A percentile compares a stretch with the other conserved stretches of the same genome.
phyloP scores from a whole-genome alignment of 2,888 invertebrate species.

The Neocrepidodera transversa region DNA sequence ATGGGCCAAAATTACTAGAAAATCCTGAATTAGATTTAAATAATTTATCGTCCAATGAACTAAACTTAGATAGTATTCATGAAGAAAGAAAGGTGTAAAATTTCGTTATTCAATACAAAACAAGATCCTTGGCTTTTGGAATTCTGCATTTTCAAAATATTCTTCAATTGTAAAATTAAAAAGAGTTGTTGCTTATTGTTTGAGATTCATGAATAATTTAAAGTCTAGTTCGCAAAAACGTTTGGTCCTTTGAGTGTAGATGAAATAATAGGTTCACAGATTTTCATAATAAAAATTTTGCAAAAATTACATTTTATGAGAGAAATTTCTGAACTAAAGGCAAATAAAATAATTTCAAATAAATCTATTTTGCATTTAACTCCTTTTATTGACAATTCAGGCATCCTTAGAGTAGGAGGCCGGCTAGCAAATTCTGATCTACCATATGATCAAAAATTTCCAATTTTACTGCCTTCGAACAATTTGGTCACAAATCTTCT shows the following conservation, averaged over 20 bases:
- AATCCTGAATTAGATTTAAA: neutral
- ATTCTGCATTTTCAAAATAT: neutral
- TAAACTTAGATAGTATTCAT: too few relatives aligned
- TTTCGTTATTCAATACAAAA: neutral
- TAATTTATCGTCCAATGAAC: neutral
- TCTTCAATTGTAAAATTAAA: neutral
- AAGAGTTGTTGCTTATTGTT: neutral
- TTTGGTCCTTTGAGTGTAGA: neutral
- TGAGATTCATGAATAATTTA: neutral
- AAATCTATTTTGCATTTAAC: neutral
- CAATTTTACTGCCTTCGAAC: too few relatives aligned
- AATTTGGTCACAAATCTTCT: slow-evolving; percentile 1
- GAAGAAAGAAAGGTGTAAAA: too few relatives aligned
- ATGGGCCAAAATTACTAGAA: neutral
- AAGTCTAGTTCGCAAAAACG: neutral
- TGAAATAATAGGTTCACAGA: neutral
- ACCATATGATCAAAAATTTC: slow-evolving; percentile 2
- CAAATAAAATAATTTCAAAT: neutral
- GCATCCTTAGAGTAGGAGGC: neutral
- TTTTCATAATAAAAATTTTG: neutral
- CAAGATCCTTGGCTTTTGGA: neutral
- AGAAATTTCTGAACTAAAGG: neutral
- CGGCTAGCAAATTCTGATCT: slow-evolving; percentile 7
- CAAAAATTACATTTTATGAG: neutral
- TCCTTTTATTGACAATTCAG: neutral